phyloP scores from a whole-genome alignment of 64 coral and sea anemone genomes.

The Dendrophyllia cribrosa region DNA sequence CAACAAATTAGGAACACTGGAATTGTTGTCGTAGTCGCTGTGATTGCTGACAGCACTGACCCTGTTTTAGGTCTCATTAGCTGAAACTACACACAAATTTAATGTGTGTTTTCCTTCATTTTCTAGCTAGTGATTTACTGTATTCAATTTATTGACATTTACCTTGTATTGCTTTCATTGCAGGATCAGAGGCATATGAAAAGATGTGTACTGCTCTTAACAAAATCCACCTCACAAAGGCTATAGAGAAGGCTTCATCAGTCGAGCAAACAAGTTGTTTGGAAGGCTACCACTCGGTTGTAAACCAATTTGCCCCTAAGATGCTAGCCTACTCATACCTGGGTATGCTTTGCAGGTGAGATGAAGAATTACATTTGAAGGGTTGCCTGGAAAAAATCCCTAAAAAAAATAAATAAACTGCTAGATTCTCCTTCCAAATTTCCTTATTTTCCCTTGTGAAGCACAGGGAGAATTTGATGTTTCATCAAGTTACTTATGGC shows the following conservation, averaged over 20 bases:
- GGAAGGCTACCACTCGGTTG: background rate
- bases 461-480: too few relatives aligned
- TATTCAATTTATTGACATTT: background rate
- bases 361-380: too few relatives aligned
- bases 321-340: background rate
- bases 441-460: too few relatives aligned
- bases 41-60: background rate
- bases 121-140: background rate
- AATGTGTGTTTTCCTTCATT: too few relatives aligned
- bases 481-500: too few relatives aligned
- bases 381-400: too few relatives aligned
- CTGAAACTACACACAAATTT: too few relatives aligned
- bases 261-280: background rate
- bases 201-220: background rate
- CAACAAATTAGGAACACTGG: background rate
- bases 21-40: too few relatives aligned
- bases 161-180: background rate
- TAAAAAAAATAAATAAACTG: too few relatives aligned
- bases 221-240: background rate
- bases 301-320: too few relatives aligned
- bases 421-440: too few relatives aligned
- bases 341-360: background rate
- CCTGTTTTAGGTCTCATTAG: too few relatives aligned
- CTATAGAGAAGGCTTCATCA: background rate
- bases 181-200: background rate